These are phyloP conservation scores for Myzus persicae DNA, from an alignment of 1,140 invertebrate genomes.

Conservation along the genomic window DNA sequence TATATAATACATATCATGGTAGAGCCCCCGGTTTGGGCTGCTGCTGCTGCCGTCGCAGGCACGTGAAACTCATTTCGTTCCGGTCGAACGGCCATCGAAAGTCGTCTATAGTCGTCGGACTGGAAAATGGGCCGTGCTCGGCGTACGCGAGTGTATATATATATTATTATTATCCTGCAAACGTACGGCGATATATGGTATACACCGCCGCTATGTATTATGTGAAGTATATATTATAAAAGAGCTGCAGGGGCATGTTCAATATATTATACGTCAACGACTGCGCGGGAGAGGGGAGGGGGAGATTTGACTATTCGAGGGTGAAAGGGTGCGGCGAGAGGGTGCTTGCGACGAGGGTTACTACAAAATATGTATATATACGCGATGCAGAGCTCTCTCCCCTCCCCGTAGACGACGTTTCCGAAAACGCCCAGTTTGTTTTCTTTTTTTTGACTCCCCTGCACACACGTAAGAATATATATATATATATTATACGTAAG, in stretches of 20 bases:
- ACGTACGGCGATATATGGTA: background rate
- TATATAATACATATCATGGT: background rate
- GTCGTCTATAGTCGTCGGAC: conserved; percentile 6
- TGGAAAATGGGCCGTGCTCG: background rate
- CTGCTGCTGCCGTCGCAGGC: background rate
- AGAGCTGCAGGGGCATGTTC: background rate
- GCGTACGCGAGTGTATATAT: background rate
- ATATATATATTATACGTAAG: background rate
- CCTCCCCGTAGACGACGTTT: background rate
- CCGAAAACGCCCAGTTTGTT: conserved; percentile 25
- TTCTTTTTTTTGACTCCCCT: background rate
- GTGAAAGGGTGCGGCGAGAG: background rate
- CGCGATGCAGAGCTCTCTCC: background rate
- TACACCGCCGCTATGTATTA: background rate
- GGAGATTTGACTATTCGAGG: background rate
- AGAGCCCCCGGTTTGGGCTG: background rate
- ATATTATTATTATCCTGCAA: background rate
- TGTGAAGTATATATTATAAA: too few relatives aligned
- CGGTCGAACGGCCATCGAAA: conserved; percentile 37
- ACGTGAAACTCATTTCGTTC: conserved; percentile 41
- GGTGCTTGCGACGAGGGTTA: conserved; percentile 14
- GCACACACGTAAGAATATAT: background rate
- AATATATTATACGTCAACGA: background rate
- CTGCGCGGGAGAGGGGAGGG: background rate
- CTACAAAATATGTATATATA: background rate